Evolutionary conservation across 2,797 vertebrate genomes (phyloP).

Genomic region (Botia almorhae): DNA sequence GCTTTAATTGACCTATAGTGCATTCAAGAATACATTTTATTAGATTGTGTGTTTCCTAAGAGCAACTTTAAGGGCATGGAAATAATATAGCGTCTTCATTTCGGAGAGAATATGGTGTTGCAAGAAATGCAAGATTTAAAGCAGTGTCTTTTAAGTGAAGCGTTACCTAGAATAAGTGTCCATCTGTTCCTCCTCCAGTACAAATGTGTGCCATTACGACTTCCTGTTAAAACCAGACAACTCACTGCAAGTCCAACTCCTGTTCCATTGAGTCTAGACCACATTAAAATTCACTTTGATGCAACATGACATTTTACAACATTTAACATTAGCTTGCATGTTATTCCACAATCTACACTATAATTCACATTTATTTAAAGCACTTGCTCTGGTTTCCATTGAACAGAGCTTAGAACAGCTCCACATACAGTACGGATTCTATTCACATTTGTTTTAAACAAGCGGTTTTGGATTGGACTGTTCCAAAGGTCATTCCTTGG

Average conservation of each 20-base stretch:
- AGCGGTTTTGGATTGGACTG: not conserved
- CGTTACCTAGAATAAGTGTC: constrained; percentile 17
- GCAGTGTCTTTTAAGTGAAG: not conserved
- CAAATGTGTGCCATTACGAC: constrained; percentile 39
- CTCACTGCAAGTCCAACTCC: not conserved
- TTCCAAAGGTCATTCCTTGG: constrained; percentile 3
- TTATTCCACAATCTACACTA: constrained; percentile 31
- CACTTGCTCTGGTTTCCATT: constrained; percentile 22
- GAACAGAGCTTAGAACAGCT: not conserved
- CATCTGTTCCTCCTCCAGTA: not conserved
- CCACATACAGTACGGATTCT: constrained; percentile 6
- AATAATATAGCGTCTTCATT: not conserved
- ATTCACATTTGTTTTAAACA: not conserved
- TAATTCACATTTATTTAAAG: constrained; percentile 53
- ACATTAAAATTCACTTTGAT: constrained; percentile 25
- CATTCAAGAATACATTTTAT: too few relatives aligned
- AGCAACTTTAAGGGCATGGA: too few relatives aligned
- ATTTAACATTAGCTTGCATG: constrained; percentile 18
- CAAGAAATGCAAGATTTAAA: too few relatives aligned
- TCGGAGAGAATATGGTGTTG: not conserved
- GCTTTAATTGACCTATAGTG: too few relatives aligned
- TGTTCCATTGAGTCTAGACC: constrained; percentile 21
- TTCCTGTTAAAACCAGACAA: constrained; percentile 47
- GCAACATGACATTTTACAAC: constrained; percentile 37
- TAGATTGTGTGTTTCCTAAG: too few relatives aligned